Evolutionary conservation across 2,113 vertebrate genomes (phyloP), one percentile per base, ranked within the genome.

Genomic region (Ophiodon elongatus): DNA sequence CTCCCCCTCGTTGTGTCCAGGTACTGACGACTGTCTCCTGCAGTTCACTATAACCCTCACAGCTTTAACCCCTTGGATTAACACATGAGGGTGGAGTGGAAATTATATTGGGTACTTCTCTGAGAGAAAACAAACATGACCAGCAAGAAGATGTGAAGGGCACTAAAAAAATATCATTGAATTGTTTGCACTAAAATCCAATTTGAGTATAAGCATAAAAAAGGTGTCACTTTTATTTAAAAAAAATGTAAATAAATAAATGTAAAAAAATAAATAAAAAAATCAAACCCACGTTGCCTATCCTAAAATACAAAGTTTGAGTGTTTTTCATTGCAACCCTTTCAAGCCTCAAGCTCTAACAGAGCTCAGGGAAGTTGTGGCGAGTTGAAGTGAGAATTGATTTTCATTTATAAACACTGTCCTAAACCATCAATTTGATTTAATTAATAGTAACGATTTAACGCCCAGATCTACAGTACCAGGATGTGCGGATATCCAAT

Each of bases 1-100:
- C 96, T 99, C 2, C 98, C 98, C 0, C 96, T 99, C 33, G 97
- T 99, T 33, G 97, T 99, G 52, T 99, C 98, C 94, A 99, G 98
- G 98, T 99, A 95, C 95, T 68, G 19, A 45, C 10, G 3, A 64
- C 27, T 41, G 6, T 63, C 17, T 37, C 13, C 56, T 14, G 8
- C 13, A 1, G 15, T 25, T 35, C 0, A 19, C 8, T 27, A 14
- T 57, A 6, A 33, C 7, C 27, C 35, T 76, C n/a, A 67, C 17
- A 50, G 4, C 41, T 14, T 37, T 2, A 45, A 37, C n/a, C 19
- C 33, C 5, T 37, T 57, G n/a, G 11, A 1, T 52, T 13, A 9
- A 13, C 41, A 59, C 35, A 57, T 59, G n/a, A 25, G 25, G 25
- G 17, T 31, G 43, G 43, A 68, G 10, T 52, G 27, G 10, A 50